phyloP scores from a whole-genome alignment of 2,797 vertebrate genomes.

The Strix occidentalis region DNA sequence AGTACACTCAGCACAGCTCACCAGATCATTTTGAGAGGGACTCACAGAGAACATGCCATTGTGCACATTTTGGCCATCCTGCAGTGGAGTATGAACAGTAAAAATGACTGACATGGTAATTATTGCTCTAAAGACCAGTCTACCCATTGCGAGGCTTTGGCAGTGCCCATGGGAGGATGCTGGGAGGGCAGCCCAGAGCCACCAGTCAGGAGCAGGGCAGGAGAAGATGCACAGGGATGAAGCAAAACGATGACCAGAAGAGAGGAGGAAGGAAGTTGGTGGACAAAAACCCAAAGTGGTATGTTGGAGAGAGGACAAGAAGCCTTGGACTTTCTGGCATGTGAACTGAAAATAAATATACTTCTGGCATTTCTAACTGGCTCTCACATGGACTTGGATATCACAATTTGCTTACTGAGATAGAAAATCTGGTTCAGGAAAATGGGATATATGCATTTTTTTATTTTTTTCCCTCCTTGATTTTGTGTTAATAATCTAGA shows the following conservation, averaged over 20 bases:
- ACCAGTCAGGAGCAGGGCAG: background rate
- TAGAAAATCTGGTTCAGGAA: slow-evolving; percentile 19
- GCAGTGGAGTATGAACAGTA: background rate
- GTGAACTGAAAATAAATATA: background rate
- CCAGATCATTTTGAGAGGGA: background rate
- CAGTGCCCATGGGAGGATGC: background rate
- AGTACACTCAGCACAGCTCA: background rate
- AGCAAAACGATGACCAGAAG: background rate
- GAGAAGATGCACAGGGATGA: background rate
- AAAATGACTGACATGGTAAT: fast-evolving
- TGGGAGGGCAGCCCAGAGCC: background rate
- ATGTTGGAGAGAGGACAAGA: background rate
- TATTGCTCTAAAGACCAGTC: background rate
- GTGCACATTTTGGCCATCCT: background rate
- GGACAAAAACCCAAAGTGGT: background rate
- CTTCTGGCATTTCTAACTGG: background rate
- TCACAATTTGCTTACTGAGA: background rate
- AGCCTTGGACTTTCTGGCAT: background rate
- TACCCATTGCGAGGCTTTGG: background rate
- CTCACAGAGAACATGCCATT: background rate
- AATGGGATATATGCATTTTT: background rate
- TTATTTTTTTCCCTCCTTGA: background rate
- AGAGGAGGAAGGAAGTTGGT: background rate
- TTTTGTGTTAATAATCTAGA: slow-evolving; percentile 1
- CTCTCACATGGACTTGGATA: background rate